These are phyloP conservation scores for Oplegnathus fasciatus DNA, from an alignment of 2,113 vertebrate species.

Conservation along the genomic window DNA sequence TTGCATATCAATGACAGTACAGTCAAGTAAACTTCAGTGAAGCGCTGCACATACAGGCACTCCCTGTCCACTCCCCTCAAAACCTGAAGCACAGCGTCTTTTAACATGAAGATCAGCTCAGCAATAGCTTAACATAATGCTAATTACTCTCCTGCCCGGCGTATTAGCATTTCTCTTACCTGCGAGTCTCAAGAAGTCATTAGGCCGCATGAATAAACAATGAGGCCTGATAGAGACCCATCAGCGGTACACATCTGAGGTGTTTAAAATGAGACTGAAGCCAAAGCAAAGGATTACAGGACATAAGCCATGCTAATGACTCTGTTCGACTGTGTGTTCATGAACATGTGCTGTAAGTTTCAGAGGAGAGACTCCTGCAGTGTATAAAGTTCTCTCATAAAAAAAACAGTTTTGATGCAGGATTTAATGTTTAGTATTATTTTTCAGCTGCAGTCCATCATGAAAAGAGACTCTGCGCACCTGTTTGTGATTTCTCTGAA, in stretches of 20 bases:
- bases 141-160: background rate
- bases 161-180: conserved; percentile 48
- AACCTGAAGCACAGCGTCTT: background rate
- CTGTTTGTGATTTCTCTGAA: too few species aligned
- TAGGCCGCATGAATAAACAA: background rate
- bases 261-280: background rate
- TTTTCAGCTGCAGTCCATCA: background rate
- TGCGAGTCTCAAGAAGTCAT: background rate
- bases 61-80: background rate
- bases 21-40: background rate
- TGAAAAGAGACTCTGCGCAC: background rate
- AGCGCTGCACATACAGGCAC: background rate
- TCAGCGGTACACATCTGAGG: background rate
- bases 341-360: background rate
- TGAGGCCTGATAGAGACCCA: conserved; percentile 11
- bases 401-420: background rate
- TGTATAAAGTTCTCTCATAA: background rate
- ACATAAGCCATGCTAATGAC: conserved; percentile 23
- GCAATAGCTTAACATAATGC: conserved; percentile 5
- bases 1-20: conserved; percentile 32
- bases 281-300: background rate
- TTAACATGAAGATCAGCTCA: background rate
- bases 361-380: too few species aligned
- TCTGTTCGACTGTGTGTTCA: background rate
- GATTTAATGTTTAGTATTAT: background rate